Conservation (phyloP, 2,797 vertebrate species). For the Octomys mimax region DNA sequence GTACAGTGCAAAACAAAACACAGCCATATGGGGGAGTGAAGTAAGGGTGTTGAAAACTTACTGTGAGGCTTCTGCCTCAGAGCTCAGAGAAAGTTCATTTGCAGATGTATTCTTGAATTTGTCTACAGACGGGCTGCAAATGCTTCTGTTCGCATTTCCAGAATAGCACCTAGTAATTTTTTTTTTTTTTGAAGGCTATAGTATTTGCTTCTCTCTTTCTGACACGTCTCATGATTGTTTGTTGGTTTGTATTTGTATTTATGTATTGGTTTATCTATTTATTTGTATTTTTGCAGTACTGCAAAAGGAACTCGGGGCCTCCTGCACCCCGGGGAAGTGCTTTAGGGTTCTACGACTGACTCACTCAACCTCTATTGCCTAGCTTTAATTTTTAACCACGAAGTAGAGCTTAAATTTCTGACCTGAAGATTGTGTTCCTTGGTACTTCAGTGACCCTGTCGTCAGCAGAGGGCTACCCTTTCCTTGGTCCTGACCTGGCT, state of each 20-base stretch:
- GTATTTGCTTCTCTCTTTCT: slow-evolving; percentile 20
- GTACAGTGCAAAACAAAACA: background rate
- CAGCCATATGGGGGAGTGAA: background rate
- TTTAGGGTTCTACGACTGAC: background rate
- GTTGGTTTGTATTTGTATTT: background rate
- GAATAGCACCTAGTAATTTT: background rate
- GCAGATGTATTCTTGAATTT: slow-evolving; percentile 46
- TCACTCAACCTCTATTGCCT: background rate
- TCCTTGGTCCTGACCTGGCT: background rate
- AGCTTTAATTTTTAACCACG: background rate
- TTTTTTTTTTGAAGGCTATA: slow-evolving; percentile 2
- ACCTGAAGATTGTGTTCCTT: background rate
- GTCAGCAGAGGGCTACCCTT: background rate
- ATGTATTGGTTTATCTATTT: background rate
- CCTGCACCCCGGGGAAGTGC: background rate
- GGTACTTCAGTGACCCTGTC: background rate
- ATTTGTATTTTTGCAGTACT: background rate
- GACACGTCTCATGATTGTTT: background rate
- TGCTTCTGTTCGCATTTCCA: background rate
- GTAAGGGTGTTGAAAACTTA: background rate
- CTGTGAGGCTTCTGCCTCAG: background rate
- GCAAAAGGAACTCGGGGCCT: background rate
- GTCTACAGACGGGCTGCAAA: background rate
- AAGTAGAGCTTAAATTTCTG: slow-evolving; percentile 31
- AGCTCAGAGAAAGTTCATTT: background rate